Conservation (phyloP, 2,888 invertebrate genomes). For the Eurytoma adleriae region DNA sequence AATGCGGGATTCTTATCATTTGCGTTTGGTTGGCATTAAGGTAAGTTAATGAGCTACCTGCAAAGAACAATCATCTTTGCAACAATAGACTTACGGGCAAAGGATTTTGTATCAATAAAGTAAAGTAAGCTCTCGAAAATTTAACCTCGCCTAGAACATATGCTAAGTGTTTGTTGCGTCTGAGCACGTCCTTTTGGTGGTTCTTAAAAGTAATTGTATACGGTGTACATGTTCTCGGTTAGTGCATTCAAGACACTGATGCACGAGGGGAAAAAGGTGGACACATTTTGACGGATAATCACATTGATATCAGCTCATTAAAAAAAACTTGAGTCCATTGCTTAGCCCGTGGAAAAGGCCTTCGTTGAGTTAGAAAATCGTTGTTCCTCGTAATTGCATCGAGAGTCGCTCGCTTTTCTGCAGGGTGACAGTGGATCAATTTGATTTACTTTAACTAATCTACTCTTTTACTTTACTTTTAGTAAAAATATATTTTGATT, state of each 20-base stretch:
- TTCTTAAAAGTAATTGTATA: slow-evolving; percentile 24
- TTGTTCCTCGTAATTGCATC: slow-evolving; percentile 31
- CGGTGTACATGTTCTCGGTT: neutral
- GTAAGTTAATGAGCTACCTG: neutral
- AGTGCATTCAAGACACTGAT: neutral
- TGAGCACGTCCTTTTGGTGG: slow-evolving; percentile 14
- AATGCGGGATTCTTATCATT: neutral
- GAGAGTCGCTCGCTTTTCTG: slow-evolving; percentile 6
- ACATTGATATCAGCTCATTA: neutral
- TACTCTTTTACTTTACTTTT: neutral
- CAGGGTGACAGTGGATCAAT: slow-evolving; percentile 32
- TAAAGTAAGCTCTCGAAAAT: slow-evolving; percentile 24
- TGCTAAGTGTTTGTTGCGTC: neutral
- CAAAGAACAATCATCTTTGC: neutral
- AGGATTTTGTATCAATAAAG: neutral
- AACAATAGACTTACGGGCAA: neutral
- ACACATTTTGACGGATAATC: slow-evolving; percentile 10
- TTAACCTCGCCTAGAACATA: neutral
- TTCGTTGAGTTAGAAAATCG: slow-evolving; percentile 23
- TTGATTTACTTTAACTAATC: neutral
- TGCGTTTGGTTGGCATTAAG: neutral
- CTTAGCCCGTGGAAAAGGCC: neutral
- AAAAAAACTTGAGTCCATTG: neutral
- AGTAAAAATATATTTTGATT: no score
- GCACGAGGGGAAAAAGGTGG: neutral